Conservation (phyloP, 2,888 invertebrate genomes). For the Xanthostigma xanthostigma region DNA sequence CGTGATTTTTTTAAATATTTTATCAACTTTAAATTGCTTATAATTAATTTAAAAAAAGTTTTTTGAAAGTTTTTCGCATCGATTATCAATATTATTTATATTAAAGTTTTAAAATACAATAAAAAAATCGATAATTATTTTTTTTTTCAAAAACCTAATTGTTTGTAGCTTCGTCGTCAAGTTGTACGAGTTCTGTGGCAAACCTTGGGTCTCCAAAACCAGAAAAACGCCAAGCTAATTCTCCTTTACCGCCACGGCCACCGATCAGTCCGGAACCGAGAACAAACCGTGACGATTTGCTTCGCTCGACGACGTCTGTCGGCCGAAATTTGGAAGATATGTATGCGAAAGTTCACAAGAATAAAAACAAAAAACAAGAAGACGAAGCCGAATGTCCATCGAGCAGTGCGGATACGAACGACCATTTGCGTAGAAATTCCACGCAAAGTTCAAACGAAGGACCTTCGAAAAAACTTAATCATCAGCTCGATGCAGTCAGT, state of each 20-base stretch:
- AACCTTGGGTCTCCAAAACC: slow-evolving; percentile 78
- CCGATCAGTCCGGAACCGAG: slow-evolving; percentile 17
- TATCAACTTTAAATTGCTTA: no score
- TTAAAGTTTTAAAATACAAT: no score
- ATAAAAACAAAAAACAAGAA: slow-evolving; percentile 38
- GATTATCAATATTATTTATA: no score
- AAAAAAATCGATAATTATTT: no score
- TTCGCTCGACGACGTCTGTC: slow-evolving; percentile 9
- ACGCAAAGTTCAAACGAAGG: slow-evolving; percentile 20
- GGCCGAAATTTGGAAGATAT: slow-evolving; percentile 68
- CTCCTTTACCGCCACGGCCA: slow-evolving; percentile 72
- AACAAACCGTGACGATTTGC: slow-evolving; percentile 11
- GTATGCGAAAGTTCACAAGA: slow-evolving; percentile 78
- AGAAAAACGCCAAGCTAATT: slow-evolving; percentile 80
- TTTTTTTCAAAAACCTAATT: no score
- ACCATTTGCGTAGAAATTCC: slow-evolving; percentile 13
- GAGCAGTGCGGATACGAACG: slow-evolving; percentile 22
- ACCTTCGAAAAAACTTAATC: slow-evolving; percentile 17
- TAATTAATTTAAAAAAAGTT: no score
- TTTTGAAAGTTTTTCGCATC: no score
- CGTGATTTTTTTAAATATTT: no score
- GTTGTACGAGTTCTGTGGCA: slow-evolving; percentile 51
- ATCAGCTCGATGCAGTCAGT: slow-evolving; percentile 13
- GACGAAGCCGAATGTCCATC: slow-evolving; percentile 24
- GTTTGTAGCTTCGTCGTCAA: slow-evolving; percentile 50